Percentiles rank a stretch among this genome's conserved stretches.
Conservation (phyloP, 2,113 vertebrate species). For the Phyllopteryx taeniolatus region DNA sequence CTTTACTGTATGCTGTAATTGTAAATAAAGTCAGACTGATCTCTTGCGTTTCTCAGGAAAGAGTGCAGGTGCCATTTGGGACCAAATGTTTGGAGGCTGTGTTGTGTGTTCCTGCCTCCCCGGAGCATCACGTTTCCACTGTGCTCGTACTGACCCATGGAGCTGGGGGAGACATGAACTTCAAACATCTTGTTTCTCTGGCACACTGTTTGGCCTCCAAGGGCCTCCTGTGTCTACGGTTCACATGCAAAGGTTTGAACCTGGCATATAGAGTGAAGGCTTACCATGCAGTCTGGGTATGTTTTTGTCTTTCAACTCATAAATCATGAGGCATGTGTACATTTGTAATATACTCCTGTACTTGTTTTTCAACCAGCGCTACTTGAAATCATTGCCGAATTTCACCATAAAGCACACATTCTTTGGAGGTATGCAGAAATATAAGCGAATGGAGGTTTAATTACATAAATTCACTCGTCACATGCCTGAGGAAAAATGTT, state of each 20-base stretch:
- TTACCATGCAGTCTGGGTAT: slow-evolving; percentile 83
- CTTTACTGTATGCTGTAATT: background rate
- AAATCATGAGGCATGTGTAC: background rate
- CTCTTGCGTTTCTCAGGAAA: slow-evolving; percentile 69
- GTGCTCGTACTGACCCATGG: slow-evolving; percentile 87
- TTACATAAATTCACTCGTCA: background rate
- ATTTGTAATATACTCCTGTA: background rate
- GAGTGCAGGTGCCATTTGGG: slow-evolving; percentile 83
- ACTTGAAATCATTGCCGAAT: slow-evolving; percentile 76
- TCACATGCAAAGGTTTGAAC: slow-evolving; percentile 93
- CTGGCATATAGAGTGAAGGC: slow-evolving; percentile 82
- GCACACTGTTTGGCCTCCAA: slow-evolving; percentile 70
- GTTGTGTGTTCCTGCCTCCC: slow-evolving; percentile 73
- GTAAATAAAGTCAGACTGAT: background rate
- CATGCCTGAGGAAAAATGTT: background rate
- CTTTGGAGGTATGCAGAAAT: slow-evolving; percentile 80
- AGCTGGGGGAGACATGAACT: slow-evolving; percentile 90
- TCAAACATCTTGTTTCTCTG: slow-evolving; percentile 80
- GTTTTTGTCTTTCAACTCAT: slow-evolving; percentile 16
- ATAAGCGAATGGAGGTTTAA: background rate
- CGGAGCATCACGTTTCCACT: slow-evolving; percentile 28
- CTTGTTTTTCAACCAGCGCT: slow-evolving; percentile 73
- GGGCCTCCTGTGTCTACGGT: slow-evolving; percentile 83
- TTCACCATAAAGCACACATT: slow-evolving; percentile 78
- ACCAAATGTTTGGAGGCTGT: slow-evolving; percentile 78